phyloP scores from a whole-genome alignment of 2,888 invertebrate genomes.

The Alloscopus bannaensis region DNA sequence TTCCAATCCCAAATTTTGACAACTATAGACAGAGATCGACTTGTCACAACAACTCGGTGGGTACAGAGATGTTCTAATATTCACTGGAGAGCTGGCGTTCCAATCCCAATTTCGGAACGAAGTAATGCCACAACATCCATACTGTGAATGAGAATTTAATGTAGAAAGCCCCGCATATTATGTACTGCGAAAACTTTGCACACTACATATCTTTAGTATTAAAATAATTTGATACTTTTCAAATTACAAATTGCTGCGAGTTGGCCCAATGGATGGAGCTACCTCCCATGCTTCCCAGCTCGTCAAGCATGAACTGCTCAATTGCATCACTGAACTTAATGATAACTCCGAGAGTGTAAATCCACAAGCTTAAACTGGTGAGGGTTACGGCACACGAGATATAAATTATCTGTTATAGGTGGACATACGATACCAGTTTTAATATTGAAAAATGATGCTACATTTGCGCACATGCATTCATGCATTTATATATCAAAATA shows the following conservation, averaged over 20 bases:
- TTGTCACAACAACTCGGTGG: background rate
- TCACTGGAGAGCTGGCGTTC: background rate
- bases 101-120: conserved; percentile 8
- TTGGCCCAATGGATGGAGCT: conserved; percentile 9
- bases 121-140: conserved; percentile 26
- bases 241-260: conserved; percentile 37
- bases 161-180: no score
- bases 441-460: no score
- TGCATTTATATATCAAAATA: no score
- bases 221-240: background rate
- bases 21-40: background rate
- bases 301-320: conserved; percentile 16
- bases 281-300: background rate
- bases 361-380: no score
- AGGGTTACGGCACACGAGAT: no score
- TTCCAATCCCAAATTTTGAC: background rate
- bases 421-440: no score
- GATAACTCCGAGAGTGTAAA: conserved; percentile 24
- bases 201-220: no score
- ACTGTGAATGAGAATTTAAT: conserved; percentile 7
- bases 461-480: no score
- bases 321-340: conserved; percentile 8
- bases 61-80: background rate
- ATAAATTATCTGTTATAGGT: no score
- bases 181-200: no score